A percentile compares a stretch with the other conserved stretches of the same genome.
Evolutionary conservation across 2,797 vertebrate species (phyloP).

Genomic region (Sparidentex hasta): DNA sequence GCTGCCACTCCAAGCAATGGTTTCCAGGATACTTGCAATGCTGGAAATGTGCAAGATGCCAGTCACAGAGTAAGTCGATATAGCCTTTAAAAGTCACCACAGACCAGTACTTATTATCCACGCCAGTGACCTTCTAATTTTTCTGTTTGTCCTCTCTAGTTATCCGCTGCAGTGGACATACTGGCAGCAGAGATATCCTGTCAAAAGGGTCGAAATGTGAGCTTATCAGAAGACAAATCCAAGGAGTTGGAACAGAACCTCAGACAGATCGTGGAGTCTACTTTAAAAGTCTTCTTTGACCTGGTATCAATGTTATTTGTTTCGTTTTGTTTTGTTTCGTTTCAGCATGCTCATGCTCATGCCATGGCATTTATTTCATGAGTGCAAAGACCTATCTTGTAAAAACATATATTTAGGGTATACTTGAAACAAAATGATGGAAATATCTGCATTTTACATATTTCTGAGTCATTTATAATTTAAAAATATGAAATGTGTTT

Average conservation of each 20-base stretch:
- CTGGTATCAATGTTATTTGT: conserved; percentile 44
- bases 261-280: conserved; percentile 54
- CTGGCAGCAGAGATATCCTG: conserved; percentile 56
- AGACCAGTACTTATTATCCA: background rate
- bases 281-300: conserved; percentile 58
- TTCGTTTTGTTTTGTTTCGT: too few species aligned
- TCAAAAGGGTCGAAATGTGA: conserved; percentile 27
- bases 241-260: conserved; percentile 51
- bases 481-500: background rate
- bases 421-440: background rate
- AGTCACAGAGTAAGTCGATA: conserved; percentile 36
- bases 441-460: background rate
- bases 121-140: background rate
- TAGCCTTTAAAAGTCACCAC: background rate
- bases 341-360: background rate
- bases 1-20: background rate
- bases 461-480: background rate
- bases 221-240: conserved; percentile 30
- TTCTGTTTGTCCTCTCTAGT: conserved; percentile 38
- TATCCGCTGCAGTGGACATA: conserved; percentile 60
- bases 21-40: conserved; percentile 22
- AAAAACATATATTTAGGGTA: background rate
- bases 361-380: background rate
- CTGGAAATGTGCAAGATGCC: conserved; percentile 29
- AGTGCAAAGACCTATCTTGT: background rate